Percentiles rank a stretch among this genome's conserved stretches.
phyloP scores from a whole-genome alignment of 1,140 invertebrate genomes.

The Halesus radiatus region DNA sequence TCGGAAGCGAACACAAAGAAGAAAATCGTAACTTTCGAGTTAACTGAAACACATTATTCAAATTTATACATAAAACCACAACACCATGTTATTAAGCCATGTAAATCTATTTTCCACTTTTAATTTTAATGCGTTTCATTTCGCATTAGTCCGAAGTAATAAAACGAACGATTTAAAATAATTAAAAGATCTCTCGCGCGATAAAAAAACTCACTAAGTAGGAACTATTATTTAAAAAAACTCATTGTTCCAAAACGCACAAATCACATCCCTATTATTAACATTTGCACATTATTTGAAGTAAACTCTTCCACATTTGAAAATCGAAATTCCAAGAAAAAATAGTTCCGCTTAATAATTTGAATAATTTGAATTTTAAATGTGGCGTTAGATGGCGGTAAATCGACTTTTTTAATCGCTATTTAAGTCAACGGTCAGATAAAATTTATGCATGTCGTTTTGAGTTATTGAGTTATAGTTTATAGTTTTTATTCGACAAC shows the following conservation, averaged over 20 bases:
- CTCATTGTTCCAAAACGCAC: not conserved
- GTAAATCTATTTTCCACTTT: too few relatives aligned
- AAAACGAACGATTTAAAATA: not conserved
- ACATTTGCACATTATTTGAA: not conserved
- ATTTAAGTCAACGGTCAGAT: not conserved
- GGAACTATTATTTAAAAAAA: not conserved
- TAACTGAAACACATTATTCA: too few relatives aligned
- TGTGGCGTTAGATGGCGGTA: not conserved
- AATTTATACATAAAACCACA: too few relatives aligned
- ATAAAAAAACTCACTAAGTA: not conserved
- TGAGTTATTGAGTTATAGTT: not conserved
- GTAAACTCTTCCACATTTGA: not conserved
- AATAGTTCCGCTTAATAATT: not conserved
- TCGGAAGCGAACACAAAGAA: too few relatives aligned
- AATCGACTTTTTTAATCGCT: not conserved
- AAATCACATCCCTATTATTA: not conserved
- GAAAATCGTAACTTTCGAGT: too few relatives aligned
- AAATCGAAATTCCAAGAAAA: not conserved
- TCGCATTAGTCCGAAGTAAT: too few relatives aligned
- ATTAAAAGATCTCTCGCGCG: not conserved
- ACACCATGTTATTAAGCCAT: too few relatives aligned
- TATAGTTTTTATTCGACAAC: slow-evolving; percentile 11
- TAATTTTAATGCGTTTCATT: too few relatives aligned
- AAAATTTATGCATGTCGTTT: not conserved
- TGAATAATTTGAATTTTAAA: not conserved